Evolutionary conservation across 53 echinoderm and acorn worm genomes (phyloP).

Genomic region (Holothuria scabra): DNA sequence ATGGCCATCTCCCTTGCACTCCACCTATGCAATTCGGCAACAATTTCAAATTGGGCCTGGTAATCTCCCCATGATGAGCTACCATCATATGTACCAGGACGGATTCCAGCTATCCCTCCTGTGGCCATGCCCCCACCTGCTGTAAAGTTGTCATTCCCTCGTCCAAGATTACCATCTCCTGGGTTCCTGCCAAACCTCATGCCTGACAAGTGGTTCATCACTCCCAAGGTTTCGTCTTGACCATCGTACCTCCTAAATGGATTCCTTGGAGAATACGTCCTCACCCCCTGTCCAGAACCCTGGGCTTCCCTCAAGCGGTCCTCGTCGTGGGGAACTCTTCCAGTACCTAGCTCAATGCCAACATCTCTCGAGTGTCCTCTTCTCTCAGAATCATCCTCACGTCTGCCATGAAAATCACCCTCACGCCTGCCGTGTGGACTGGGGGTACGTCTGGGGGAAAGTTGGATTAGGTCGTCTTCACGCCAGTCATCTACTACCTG

Average conservation of each 20-base stretch:
- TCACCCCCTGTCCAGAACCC: too few species aligned
- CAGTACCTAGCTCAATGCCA: too few species aligned
- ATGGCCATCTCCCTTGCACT: slow-evolving; percentile 12
- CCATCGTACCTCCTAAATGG: too few species aligned
- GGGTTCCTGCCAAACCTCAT: too few species aligned
- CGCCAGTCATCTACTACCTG: background rate
- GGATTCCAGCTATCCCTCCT: too few species aligned
- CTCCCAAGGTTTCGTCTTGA: too few species aligned
- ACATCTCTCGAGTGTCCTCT: background rate
- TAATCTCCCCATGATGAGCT: slow-evolving; percentile 29
- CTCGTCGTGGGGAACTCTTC: background rate
- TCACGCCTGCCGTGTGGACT: background rate
- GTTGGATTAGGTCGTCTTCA: background rate
- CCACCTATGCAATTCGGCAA: slow-evolving; percentile 45
- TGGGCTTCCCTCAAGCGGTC: too few species aligned
- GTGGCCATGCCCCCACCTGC: too few species aligned
- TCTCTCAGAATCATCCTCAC: background rate
- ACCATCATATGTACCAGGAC: slow-evolving; percentile 35
- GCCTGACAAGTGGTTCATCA: too few species aligned
- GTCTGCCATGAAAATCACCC: background rate
- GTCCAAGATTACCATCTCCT: too few species aligned
- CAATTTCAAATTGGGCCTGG: slow-evolving; percentile 47
- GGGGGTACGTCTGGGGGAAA: background rate
- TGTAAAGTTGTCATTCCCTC: too few species aligned
- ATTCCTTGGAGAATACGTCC: background rate